Evolutionary conservation across 2,113 vertebrate genomes (phyloP), one percentile per base, ranked within the genome.

Genomic region (Rhea pennata): DNA sequence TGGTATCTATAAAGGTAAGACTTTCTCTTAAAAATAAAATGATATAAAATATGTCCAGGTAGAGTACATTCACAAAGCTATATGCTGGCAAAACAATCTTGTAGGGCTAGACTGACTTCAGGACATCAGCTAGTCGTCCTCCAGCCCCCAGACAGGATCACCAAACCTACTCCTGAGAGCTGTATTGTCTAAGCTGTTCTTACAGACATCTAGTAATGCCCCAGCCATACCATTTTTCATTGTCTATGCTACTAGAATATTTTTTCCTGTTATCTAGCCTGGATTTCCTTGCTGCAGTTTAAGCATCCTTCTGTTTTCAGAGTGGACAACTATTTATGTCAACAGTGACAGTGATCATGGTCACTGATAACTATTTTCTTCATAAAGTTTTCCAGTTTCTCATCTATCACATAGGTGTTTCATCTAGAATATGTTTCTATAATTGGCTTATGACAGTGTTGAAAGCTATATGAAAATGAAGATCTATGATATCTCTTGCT

Each of bases 1-100:
- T 78, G 97, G 98, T n/a, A 98, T 99, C 62, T 99, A 98, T 96
- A 98, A 98, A 98, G 99, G 99, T 99, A 96, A 36, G 16, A 36
- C 8, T 58, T 75, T 7, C 8, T 78, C 7, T 44, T 92, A 21
- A 64, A 73, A 92, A 75, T 29, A 87, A 83, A 40, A 23, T 5
- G 0, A 40, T 46, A 73, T 67, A 84, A 90, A 90, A 66, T 73
- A 59, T 7, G 59, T 58, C 14, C 15, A 61, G 51, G 40, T 6
- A 71, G 12, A 65, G 4, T 59, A 3, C 20, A 69, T 73, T 82
- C 86, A 64, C 33, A 86, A 74, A 88, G 7, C 0, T 48, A 24
- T 46, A n/a, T 39, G 2, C 15, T 71, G 3, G 36, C 8, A 42
- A 75, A 16, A 81, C 66, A 58, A 58, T 56, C 36, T 67, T 90